Evolutionary conservation across 2,113 vertebrate genomes (phyloP).

Genomic region (Prunella himalayana): DNA sequence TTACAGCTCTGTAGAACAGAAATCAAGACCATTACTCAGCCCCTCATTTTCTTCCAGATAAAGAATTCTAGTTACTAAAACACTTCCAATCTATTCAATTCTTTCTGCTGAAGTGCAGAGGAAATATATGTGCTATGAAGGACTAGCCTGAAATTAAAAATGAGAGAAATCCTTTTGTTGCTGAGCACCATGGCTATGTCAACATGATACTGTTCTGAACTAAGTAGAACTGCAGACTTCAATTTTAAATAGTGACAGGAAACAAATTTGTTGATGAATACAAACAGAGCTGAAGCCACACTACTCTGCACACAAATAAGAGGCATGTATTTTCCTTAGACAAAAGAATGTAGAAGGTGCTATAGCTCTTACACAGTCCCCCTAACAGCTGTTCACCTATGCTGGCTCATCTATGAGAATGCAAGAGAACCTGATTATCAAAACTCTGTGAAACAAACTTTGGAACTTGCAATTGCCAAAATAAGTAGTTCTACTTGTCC

Average conservation of each 20-base stretch:
- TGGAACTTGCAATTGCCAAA: neutral
- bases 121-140: neutral
- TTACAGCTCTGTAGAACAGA: neutral
- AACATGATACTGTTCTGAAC: neutral
- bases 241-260: neutral
- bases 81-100: neutral
- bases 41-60: neutral
- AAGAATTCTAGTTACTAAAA: neutral
- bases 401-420: neutral
- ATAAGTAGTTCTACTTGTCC: neutral
- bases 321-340: neutral
- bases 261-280: neutral
- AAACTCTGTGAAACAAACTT: neutral
- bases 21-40: neutral
- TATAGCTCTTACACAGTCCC: fast-evolving
- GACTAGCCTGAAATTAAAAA: neutral
- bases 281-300: neutral
- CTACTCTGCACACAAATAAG: neutral
- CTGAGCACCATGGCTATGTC: fast-evolving
- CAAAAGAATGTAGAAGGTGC: neutral
- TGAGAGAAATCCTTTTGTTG: neutral
- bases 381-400: neutral
- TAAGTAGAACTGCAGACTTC: neutral
- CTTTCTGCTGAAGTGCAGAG: neutral
- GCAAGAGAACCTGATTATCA: neutral